These are phyloP conservation scores for Muschampia plurimacula DNA, from an alignment of 2,888 invertebrate genomes.

Conservation along the genomic window DNA sequence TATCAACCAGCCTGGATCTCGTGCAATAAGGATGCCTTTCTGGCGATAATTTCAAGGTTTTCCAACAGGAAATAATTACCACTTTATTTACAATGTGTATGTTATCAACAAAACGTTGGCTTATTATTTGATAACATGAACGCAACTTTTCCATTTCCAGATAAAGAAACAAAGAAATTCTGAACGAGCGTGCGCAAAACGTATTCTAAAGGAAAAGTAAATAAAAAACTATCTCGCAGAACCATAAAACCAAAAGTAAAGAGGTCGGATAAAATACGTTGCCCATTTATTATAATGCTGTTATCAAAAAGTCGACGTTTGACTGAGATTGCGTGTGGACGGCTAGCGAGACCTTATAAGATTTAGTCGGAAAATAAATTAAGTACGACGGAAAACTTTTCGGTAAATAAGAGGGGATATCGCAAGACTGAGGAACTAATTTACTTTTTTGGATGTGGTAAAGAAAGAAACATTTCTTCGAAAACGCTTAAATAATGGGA, in stretches of 20 bases:
- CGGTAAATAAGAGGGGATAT: constrained; percentile 67
- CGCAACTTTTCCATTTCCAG: constrained; percentile 37
- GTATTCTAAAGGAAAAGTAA: constrained; percentile 33
- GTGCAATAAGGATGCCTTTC: neutral
- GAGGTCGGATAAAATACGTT: constrained; percentile 56
- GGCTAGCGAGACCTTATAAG: constrained; percentile 76
- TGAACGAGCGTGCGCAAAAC: constrained; percentile 31
- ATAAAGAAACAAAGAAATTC: constrained; percentile 37
- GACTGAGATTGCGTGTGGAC: constrained; percentile 80
- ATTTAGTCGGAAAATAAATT: constrained; percentile 84
- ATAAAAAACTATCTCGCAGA: constrained; percentile 44
- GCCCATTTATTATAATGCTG: constrained; percentile 68
- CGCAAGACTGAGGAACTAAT: constrained; percentile 30
- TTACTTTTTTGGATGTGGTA: constrained; percentile 40
- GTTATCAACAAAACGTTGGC: constrained; percentile 30
- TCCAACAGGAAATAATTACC: constrained; percentile 12
- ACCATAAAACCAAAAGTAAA: constrained; percentile 52
- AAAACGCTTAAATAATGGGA: neutral
- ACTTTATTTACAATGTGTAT: constrained; percentile 17
- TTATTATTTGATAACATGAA: constrained; percentile 35
- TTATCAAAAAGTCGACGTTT: constrained; percentile 80
- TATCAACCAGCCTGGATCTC: neutral
- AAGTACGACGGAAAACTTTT: constrained; percentile 80
- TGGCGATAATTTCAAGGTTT: constrained; percentile 3
- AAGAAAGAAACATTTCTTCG: neutral